Evolutionary conservation across 2,797 vertebrate species (phyloP), one percentile per base, ranked within the genome.

Genomic region (Acanthopagrus latus): DNA sequence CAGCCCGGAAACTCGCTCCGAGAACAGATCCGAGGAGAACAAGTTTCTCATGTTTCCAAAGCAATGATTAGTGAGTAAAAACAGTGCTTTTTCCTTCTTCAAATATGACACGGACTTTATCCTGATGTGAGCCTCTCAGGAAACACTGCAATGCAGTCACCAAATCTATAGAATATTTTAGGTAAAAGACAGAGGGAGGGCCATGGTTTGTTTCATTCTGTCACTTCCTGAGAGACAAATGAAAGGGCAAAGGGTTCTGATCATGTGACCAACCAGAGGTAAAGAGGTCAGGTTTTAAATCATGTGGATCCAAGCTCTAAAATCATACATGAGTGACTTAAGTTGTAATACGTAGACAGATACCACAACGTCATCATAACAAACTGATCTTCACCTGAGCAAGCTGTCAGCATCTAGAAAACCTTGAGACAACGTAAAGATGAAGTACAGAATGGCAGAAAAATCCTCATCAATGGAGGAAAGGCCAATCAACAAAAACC

Each of bases 1-100:
- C 63, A 1, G 76, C 67, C 81, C 57, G 68, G 74, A 85, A 85
- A 78, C 82, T 56, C 27, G 0, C 62, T 58, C 47, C 1, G 47
- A 71, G 44, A 16, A 18, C 58, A 84, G 57, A 76, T 70, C 88
- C 62, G 65, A 73, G 17, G 68, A 65, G 54, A 0, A 21, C 51
- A 9, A 7, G 27, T 3, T 7, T 33, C 27, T 20, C 29, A 0
- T 13, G 50, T 20, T 7, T 14, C 21, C 46, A 29, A 1, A 56
- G 7, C 17, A 16, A 8, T 1, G 3, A 25, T 11, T 7, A 38
- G 16, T 14, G 46, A 12, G 13, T 20, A 14, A n/a, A 70, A 43
- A 41, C 6, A 20, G 14, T 23, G 10, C 6, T 38, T 3, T 3
- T 12, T 27, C 63, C 41, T 44, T 41, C 8, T 57, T n/a, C 21